phyloP scores from a whole-genome alignment of 2,113 vertebrate genomes.

The Micronycteris hirsuta region DNA sequence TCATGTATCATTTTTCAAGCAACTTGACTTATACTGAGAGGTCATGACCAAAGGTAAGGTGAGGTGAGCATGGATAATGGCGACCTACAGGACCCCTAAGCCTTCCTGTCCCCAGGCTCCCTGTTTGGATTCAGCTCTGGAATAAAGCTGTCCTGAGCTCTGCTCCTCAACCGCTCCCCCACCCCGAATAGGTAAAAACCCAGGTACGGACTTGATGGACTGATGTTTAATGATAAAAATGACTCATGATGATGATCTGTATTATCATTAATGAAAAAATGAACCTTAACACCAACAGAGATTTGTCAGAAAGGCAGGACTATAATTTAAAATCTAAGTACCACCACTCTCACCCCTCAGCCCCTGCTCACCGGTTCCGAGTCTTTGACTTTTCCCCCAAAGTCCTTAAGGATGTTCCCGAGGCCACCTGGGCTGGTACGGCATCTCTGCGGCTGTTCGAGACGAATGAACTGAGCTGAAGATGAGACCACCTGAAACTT shows the following conservation, averaged over 20 bases:
- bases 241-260: not conserved
- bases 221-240: not conserved
- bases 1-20: not conserved
- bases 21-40: not conserved
- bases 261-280: not conserved
- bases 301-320: slow-evolving; percentile 27
- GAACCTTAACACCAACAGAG: not conserved
- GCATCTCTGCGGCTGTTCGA: not conserved
- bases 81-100: not conserved
- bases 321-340: not conserved
- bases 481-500: not conserved
- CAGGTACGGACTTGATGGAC: not conserved
- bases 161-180: not conserved
- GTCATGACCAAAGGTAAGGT: not conserved
- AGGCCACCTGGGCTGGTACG: not conserved
- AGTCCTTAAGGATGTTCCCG: not conserved
- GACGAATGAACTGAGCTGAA: not conserved
- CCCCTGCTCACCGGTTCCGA: not conserved
- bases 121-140: not conserved
- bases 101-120: not conserved
- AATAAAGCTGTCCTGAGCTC: not conserved
- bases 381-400: not conserved
- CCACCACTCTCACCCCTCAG: not conserved
- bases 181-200: not conserved
- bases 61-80: not conserved